Percentiles rank a stretch among this genome's conserved stretches.
Conservation (phyloP, 2,888 invertebrate species). For the Epinotia brunnichana region DNA sequence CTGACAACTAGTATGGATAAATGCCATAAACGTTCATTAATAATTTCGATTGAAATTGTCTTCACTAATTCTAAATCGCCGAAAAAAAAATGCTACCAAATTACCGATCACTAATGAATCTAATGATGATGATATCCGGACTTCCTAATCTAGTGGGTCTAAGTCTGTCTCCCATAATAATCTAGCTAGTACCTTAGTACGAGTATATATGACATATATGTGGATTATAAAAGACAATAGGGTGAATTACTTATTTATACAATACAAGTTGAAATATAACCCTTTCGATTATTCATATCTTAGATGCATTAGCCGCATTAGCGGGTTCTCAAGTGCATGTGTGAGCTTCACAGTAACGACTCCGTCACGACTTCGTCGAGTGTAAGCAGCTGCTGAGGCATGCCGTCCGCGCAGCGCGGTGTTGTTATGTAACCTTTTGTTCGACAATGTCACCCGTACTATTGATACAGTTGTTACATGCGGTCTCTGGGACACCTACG, state of each 20-base stretch:
- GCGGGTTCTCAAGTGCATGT: not conserved
- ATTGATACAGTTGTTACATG: constrained; percentile 56
- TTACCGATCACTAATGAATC: no score
- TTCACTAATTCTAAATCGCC: no score
- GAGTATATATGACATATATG: no score
- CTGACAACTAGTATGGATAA: no score
- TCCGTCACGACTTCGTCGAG: constrained; percentile 5
- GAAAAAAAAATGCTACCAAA: no score
- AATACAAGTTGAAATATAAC: no score
- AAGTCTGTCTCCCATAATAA: not conserved
- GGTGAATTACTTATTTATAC: not conserved
- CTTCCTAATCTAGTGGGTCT: not conserved
- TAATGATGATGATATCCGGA: no score
- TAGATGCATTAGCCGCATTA: no score
- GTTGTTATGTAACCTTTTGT: constrained; percentile 43
- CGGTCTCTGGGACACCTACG: constrained; percentile 3
- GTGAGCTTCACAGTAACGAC: not conserved
- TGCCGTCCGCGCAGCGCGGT: constrained; percentile 35
- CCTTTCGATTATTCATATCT: no score
- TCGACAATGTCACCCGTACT: constrained; percentile 43
- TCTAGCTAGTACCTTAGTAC: no score
- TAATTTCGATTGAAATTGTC: no score
- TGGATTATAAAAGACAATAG: not conserved
- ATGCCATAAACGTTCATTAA: no score
- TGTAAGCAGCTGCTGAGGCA: constrained; percentile 27